Evolutionary conservation across 1,140 invertebrate species (phyloP).

Genomic region (Ceratitis capitata): DNA sequence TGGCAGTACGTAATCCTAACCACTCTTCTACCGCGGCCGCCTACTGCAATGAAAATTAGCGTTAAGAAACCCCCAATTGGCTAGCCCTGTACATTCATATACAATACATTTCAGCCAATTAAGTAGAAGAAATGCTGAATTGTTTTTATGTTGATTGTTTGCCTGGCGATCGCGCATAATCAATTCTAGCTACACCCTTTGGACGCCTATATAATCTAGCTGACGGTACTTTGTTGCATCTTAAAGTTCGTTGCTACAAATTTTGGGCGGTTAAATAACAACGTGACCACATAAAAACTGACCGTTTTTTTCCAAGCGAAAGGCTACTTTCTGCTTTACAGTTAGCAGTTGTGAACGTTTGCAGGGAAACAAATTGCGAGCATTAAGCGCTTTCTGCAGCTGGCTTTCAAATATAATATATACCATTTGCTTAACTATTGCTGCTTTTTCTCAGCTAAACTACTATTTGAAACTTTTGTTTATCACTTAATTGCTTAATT

Average conservation of each 20-base stretch:
- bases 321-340: no score
- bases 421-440: no score
- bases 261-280: slow-evolving; percentile 29
- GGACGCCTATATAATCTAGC: background rate
- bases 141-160: background rate
- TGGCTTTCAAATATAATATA: no score
- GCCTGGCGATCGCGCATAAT: background rate
- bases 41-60: no score
- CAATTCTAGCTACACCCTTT: no score
- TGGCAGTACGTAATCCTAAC: no score
- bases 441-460: no score
- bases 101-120: slow-evolving; percentile 13
- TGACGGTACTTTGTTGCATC: slow-evolving; percentile 4
- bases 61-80: no score
- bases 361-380: no score
- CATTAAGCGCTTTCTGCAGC: background rate
- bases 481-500: slow-evolving; percentile 21
- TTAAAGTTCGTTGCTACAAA: background rate
- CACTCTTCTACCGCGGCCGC: no score
- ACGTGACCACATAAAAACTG: slow-evolving; percentile 27
- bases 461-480: slow-evolving; percentile 27
- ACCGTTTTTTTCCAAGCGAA: background rate
- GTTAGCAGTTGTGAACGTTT: no score
- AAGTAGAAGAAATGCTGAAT: background rate
- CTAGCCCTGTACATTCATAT: background rate